A percentile compares a stretch with the other conserved stretches of the same genome.
These are phyloP conservation scores for Diplodus puntazzo DNA, from an alignment of 2,797 vertebrate genomes.

Conservation along the genomic window DNA sequence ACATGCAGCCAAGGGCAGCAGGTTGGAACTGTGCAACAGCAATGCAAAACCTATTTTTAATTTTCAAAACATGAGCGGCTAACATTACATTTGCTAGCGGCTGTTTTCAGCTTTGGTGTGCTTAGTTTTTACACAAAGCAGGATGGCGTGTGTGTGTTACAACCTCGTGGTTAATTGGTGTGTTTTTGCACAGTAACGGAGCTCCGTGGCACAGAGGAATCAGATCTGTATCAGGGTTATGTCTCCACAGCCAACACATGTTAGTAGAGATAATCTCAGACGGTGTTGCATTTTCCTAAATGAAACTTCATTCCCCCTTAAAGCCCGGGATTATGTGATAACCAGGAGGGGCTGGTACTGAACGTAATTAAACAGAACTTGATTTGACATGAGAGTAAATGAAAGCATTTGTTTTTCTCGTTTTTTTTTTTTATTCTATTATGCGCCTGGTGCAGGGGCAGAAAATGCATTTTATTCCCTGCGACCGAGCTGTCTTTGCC, in stretches of 20 bases:
- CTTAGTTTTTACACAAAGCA: background rate
- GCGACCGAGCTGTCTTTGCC: slow-evolving; percentile 62
- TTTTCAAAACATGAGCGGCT: no score
- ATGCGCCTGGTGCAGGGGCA: slow-evolving; percentile 14
- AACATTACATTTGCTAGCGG: background rate
- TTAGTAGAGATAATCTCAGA: slow-evolving; percentile 25
- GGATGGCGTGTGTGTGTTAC: background rate
- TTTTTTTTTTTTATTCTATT: slow-evolving; percentile 23
- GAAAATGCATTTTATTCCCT: slow-evolving; percentile 56
- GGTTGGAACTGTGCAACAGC: no score
- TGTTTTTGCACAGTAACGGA: slow-evolving; percentile 14
- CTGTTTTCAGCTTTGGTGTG: background rate
- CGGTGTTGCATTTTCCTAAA: slow-evolving; percentile 27
- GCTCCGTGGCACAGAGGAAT: slow-evolving; percentile 1
- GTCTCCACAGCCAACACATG: background rate
- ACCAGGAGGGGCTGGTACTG: slow-evolving; percentile 33
- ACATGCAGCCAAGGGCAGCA: no score
- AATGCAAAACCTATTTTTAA: no score
- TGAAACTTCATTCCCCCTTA: slow-evolving; percentile 38
- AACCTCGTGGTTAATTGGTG: background rate
- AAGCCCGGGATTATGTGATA: slow-evolving; percentile 40
- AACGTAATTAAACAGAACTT: slow-evolving; percentile 43
- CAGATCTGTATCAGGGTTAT: background rate
- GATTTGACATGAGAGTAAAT: slow-evolving; percentile 61
- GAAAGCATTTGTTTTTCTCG: slow-evolving; percentile 37